These are phyloP conservation scores for Scolopax bukidnonensis DNA, from an alignment of 2,797 vertebrate species.

Conservation along the genomic window DNA sequence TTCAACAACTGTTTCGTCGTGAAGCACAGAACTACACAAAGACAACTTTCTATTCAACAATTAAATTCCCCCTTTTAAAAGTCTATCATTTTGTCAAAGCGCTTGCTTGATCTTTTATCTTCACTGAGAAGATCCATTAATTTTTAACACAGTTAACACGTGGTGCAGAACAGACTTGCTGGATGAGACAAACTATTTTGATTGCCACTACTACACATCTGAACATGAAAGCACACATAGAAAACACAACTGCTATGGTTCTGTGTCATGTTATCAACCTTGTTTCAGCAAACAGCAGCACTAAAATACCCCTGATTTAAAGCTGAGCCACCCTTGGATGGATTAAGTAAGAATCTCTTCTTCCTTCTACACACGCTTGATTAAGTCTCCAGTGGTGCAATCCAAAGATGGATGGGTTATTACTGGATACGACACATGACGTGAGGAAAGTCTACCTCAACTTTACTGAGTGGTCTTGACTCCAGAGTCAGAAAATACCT, in stretches of 20 bases:
- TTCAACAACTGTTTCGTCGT: background rate
- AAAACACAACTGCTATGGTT: background rate
- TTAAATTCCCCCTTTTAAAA: background rate
- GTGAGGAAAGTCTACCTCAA: background rate
- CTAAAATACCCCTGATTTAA: background rate
- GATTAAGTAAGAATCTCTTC: constrained; percentile 10
- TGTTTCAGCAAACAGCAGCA: background rate
- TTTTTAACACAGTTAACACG: background rate
- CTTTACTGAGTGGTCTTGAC: background rate
- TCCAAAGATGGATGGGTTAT: background rate
- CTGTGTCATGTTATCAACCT: background rate
- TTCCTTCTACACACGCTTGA: background rate
- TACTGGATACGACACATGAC: background rate
- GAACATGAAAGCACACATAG: background rate
- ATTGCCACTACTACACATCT: background rate
- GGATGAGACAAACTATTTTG: background rate
- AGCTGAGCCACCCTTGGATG: background rate
- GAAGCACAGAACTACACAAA: background rate
- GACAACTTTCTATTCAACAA: background rate
- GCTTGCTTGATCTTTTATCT: background rate
- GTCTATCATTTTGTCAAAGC: background rate
- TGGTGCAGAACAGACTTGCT: background rate
- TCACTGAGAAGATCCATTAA: background rate
- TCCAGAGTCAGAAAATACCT: background rate
- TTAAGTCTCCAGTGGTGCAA: constrained; percentile 20